Conservation (phyloP, 2,888 invertebrate species). For the Heteromyza rotundicornis region DNA sequence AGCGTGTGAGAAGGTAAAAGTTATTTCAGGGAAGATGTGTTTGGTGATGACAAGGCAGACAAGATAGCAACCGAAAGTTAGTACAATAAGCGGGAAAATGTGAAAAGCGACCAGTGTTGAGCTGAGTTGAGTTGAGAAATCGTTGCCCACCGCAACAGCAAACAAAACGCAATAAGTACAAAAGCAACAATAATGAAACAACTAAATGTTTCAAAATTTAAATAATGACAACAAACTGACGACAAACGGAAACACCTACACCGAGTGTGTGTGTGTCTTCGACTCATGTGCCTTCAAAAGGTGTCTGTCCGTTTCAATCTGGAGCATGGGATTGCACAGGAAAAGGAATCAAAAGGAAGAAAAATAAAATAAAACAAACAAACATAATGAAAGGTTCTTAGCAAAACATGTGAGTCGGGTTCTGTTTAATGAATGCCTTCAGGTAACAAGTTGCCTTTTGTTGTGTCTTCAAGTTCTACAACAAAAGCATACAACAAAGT, state of each 20-base stretch:
- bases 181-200: not conserved
- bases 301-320: not conserved
- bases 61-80: not conserved
- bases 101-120: not conserved
- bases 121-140: not conserved
- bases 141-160: not conserved
- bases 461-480: not conserved
- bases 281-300: too few species aligned
- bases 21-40: too few species aligned
- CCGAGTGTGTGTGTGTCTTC: too few species aligned
- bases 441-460: constrained; percentile 43
- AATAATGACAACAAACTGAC: constrained; percentile 1
- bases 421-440: constrained; percentile 48
- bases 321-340: not conserved
- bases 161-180: not conserved
- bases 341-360: not conserved
- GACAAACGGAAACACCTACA: not conserved
- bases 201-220: not conserved
- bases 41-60: not conserved
- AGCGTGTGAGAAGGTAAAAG: too few species aligned
- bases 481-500: too few species aligned
- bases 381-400: constrained; percentile 7
- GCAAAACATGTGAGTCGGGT: constrained; percentile 47
- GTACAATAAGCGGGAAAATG: not conserved
- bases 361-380: constrained; percentile 27